Evolutionary conservation across 2,797 vertebrate species (phyloP).

Genomic region (Pipistrellus nathusii): DNA sequence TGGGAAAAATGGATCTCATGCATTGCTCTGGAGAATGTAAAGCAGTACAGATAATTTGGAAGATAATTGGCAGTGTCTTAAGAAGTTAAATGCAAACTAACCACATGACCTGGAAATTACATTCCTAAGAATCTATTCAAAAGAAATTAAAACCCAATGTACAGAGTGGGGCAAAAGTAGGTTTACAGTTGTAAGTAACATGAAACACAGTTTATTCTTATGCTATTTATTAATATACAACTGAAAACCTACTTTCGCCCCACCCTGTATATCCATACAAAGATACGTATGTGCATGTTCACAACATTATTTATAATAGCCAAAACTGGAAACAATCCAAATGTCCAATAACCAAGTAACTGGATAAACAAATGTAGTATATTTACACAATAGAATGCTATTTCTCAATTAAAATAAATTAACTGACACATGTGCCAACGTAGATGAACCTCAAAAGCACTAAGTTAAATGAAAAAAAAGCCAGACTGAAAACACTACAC

Average conservation of each 20-base stretch:
- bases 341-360: not conserved
- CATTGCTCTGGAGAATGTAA: not conserved
- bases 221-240: not conserved
- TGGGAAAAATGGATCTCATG: not conserved
- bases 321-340: slow-evolving; percentile 8
- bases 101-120: not conserved
- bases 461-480: slow-evolving; percentile 11
- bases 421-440: not conserved
- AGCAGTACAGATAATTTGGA: not conserved
- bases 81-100: not conserved
- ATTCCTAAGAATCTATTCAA: not conserved
- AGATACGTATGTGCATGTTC: not conserved
- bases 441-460: slow-evolving; percentile 18
- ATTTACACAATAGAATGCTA: not conserved
- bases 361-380: not conserved
- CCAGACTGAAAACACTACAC: not conserved
- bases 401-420: slow-evolving; percentile 38
- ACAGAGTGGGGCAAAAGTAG: not conserved
- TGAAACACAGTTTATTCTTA: no score
- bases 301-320: not conserved
- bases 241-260: not conserved
- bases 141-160: slow-evolving; percentile 35
- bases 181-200: not conserved
- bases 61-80: slow-evolving; percentile 18
- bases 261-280: not conserved